Evolutionary conservation across 2,888 invertebrate genomes (phyloP), one percentile per base, ranked within the genome.

Genomic region (Drosophila nigricruria): DNA sequence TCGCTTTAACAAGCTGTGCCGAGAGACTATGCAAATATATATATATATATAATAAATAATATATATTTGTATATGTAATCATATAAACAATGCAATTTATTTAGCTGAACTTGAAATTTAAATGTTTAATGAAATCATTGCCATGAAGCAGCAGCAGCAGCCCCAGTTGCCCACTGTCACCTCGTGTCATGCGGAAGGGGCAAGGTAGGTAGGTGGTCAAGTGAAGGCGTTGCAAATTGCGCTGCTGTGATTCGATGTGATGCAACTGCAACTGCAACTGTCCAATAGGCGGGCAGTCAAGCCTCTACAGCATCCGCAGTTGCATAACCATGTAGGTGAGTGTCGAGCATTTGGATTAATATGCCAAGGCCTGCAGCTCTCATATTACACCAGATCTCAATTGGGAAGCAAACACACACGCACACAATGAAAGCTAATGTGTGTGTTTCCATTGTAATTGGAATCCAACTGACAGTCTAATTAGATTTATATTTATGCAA

Each of bases 111-210:
- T 89, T 86, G 85, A 79, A 85, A 86, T 84, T 88, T 76, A 88
- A 86, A 80, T 84, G 71, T 75, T 88, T 84, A 89, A 89, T 86
- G 78, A 89, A 86, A 88, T 89, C 88, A 86, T 80, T 88, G 85
- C 73, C 87, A 73, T 43, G 50, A 32, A 73, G 70, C 72, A 47
- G 47, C 40, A 57, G 53, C 38, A 25, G 25, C 3, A 6, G 53
- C 49, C 47, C 45, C 45, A 45, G 23, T 16, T 64, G 73, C 32
- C 10, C 10, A 57, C 73, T 60, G 62, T 63, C 74, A 66, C 16
- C 23, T 49, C 58, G 42, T 25, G 53, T 36, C 65, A 30, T n/a
- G 27, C 20, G 20, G 36, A 27, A 34, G 18, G 34, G 34, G 6
- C 53, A 36, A 5, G 34, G 36, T 65, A 56, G 34, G 38, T 38